These are phyloP conservation scores for Phlogophora meticulosa DNA, from an alignment of 2,888 invertebrate species.

Conservation along the genomic window DNA sequence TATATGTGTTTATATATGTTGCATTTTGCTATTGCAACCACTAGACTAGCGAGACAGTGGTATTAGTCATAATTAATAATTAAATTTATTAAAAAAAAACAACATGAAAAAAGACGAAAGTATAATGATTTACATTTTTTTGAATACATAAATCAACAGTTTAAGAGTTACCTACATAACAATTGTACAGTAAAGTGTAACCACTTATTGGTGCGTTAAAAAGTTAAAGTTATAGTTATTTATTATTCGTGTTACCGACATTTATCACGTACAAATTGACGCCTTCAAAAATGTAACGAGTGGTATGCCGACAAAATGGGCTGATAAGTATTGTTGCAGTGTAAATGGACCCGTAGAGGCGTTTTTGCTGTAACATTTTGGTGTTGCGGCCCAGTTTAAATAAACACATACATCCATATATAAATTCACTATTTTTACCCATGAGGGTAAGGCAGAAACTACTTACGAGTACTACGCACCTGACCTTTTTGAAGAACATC, in stretches of 20 bases:
- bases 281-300: constrained; percentile 71
- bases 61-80: too few species aligned
- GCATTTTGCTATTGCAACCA: too few species aligned
- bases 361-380: background rate
- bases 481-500: too few species aligned
- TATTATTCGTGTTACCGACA: constrained; percentile 63
- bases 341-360: constrained; percentile 26
- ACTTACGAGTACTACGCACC: too few species aligned
- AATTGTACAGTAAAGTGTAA: constrained; percentile 43
- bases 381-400: background rate
- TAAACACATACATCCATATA: too few species aligned
- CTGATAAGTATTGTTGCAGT: constrained; percentile 35
- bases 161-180: constrained; percentile 31
- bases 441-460: too few species aligned
- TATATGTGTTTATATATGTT: too few species aligned
- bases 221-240: constrained; percentile 66
- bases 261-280: constrained; percentile 78
- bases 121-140: constrained; percentile 4
- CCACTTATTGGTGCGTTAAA: constrained; percentile 62
- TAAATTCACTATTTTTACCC: too few species aligned
- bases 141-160: constrained; percentile 30
- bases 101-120: too few species aligned
- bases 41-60: too few species aligned
- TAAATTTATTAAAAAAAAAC: too few species aligned
- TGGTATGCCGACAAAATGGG: constrained; percentile 49